Evolutionary conservation across 2,888 invertebrate species (phyloP), one percentile per base, ranked within the genome.

Genomic region (Dendrolimus houi): DNA sequence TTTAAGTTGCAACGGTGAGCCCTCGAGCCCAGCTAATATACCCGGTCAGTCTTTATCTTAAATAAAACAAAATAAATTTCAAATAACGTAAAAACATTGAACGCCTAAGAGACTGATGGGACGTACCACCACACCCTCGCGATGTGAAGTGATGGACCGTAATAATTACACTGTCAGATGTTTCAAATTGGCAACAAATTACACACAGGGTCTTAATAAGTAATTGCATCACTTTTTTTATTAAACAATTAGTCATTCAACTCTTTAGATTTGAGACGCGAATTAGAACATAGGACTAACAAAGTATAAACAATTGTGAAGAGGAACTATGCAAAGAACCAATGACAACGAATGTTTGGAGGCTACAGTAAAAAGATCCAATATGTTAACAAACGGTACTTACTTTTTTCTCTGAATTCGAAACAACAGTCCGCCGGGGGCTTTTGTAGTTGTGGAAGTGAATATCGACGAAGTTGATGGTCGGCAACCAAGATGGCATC

Each of bases 41-140:
- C 77, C 71, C 78, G 70, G 70, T 65, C 79, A 82, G 79, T 76
- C 79, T 81, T 83, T 79, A 80, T 79, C 78, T 83, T 75, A 81
- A 85, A 58, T 85, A 79, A 83, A 85, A 83, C 73, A 85, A 85
- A 87, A 83, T 79, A 82, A 81, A 84, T 81, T 83, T 77, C 83
- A 83, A 86, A 81, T 82, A 81, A 81, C 70, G 83, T 79, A 83
- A 86, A 85, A 88, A 86, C 80, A 84, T 75, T 81, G 81, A 81
- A 81, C 79, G 79, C 75, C 77, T 67, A 80, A 81, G 83, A 82
- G 78, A 81, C 75, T 76, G 83, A 85, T 87, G 88, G 83, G 81
- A 69, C 64, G 84, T 72, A 66, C 76, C 76, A 80, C 79, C 85
- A 82, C 87, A 79, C 86, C 83, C 83, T 77, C 77, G 64, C 69